These are phyloP conservation scores for Leptodactylus fallax DNA, from an alignment of 2,797 vertebrate genomes.

Conservation along the genomic window DNA sequence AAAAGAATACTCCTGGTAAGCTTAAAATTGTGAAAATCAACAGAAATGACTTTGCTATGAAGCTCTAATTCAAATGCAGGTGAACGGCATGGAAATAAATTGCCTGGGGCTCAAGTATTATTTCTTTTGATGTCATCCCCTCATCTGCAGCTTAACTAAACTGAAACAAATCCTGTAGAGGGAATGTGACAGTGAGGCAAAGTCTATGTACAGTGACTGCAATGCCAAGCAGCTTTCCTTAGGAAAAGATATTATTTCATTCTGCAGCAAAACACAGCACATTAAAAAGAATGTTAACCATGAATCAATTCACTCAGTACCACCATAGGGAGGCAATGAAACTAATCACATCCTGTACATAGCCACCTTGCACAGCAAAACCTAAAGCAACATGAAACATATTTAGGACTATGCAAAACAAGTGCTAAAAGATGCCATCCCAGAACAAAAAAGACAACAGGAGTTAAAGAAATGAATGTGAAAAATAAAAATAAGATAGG, in stretches of 20 bases:
- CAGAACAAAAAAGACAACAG: too few relatives aligned
- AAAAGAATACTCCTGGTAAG: constrained; percentile 33
- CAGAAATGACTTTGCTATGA: constrained; percentile 57
- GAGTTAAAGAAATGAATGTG: too few relatives aligned
- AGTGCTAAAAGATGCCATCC: too few relatives aligned
- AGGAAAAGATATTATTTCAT: constrained; percentile 22
- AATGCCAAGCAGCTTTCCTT: constrained; percentile 39
- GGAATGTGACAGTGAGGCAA: constrained; percentile 46
- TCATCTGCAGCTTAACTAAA: constrained; percentile 63
- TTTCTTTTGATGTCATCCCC: constrained; percentile 62
- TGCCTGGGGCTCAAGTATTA: constrained; percentile 58
- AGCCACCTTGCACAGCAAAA: background rate
- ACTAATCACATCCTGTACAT: background rate
- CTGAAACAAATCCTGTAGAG: constrained; percentile 63
- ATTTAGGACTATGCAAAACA: too few relatives aligned
- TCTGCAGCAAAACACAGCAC: background rate
- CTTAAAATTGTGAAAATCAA: constrained; percentile 54
- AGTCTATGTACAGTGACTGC: constrained; percentile 28
- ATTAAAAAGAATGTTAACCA: constrained; percentile 28
- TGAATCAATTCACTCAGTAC: background rate
- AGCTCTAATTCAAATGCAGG: constrained; percentile 60
- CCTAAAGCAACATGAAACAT: background rate
- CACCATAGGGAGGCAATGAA: background rate
- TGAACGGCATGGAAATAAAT: constrained; percentile 60
- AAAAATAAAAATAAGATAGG: too few relatives aligned